A percentile compares a stretch with the other conserved stretches of the same genome.
Evolutionary conservation across 2,113 vertebrate species (phyloP).

Genomic region (Daboia siamensis): DNA sequence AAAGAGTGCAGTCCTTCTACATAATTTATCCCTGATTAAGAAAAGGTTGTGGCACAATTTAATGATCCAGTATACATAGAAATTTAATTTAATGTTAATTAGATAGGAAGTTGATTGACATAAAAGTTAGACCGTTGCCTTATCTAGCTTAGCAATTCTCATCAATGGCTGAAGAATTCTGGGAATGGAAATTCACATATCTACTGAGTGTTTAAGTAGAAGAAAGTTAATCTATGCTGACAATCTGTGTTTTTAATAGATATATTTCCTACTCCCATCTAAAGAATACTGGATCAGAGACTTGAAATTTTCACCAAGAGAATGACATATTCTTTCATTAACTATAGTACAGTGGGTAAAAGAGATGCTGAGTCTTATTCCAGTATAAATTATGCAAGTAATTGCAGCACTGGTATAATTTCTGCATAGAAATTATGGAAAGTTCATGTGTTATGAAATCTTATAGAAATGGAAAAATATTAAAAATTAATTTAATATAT

Average conservation of each 20-base stretch:
- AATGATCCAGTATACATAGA: neutral
- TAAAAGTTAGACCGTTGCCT: neutral
- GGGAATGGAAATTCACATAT: neutral
- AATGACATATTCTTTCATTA: neutral
- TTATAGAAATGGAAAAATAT: neutral
- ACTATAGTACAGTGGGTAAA: neutral
- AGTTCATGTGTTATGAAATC: neutral
- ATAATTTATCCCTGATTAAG: neutral
- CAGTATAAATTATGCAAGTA: neutral
- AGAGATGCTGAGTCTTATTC: neutral
- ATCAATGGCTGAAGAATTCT: neutral
- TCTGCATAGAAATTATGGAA: neutral
- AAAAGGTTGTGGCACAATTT: neutral
- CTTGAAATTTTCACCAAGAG: neutral
- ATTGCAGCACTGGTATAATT: neutral
- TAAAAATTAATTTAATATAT: neutral
- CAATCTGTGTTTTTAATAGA: neutral
- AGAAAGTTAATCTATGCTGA: neutral
- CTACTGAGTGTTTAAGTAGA: neutral
- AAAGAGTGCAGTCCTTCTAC: neutral
- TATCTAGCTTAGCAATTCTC: neutral
- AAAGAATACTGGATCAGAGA: neutral
- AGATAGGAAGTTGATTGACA: neutral
- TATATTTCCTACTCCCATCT: neutral
- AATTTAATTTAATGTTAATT: neutral